Base-by-base conservation (phyloP, 2,888 invertebrate genomes). In the Lithophane ornitopus region DNA sequence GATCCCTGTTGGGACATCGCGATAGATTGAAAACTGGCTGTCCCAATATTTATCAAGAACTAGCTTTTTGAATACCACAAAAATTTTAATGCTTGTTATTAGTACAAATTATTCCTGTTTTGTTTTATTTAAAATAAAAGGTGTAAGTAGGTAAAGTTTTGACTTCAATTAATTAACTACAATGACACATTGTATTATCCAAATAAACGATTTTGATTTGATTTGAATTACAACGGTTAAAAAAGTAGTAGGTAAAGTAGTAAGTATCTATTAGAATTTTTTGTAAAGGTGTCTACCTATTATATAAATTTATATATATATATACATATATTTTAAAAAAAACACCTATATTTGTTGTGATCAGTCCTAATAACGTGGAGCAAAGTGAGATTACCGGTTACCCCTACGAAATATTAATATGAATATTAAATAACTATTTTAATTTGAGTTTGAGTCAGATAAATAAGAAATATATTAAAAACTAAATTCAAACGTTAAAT, bases 11-110 rank as follows among this genome's bases (percentile, higher is more conserved):
- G 44, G 11, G 26, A n/a, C 39, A 16, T 0, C 4, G 39, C 19
- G 19, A 62, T 56, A 34, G 34, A 72, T 62, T 66, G 26, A 26
- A 67, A 22, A 66, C 66, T 66, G 26, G 26, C 2, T 26, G 28
- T 28, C 14, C 34, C 14, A 68, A 80, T 74, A 74, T 80, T 79
- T 67, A 26, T 14, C 9, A n/a, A 49, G 61, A 44, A 67, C 61
- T 72, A 67, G 54, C 26, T 56, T 67, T 65, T 44, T 44, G 22
- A 61, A 62, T 41, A 73, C 56, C 54, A 34, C 79, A 73, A 58
- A 39, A 44, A 68, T 19, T 79, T 77, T 58, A 44, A 22, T 16
- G 16, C 22, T 52, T 44, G 22, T 26, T 44, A 28, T 34, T 70
- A 34, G 58, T 70, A 58, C 3, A 19, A 78, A 39, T 62, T 49